Base-by-base conservation (phyloP, 2,113 vertebrate species). In the Maccullochella peelii region DNA sequence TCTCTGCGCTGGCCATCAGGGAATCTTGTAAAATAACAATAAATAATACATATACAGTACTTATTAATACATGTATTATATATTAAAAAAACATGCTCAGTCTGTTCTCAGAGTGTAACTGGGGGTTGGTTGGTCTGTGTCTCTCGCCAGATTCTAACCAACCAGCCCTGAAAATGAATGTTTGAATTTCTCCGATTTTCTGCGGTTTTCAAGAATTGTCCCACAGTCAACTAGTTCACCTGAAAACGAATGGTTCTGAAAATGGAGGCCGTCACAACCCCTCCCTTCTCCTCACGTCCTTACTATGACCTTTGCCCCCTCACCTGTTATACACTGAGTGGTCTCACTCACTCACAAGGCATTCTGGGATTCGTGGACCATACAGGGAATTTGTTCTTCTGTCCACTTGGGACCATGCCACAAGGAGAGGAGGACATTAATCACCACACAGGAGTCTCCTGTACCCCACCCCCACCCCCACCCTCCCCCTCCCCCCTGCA, bases 1-100 rank as follows among this genome's bases (percentile, higher is more conserved):
- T 91, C 79, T 91, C 89, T 88, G 85, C 88, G 66, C 91, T 90
- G 93, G 92, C 83, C 91, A 92, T 94, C 95, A 94, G 94, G 94
- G 94, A 95, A 90, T 91, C 91, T 93, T 94, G 92, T 93, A 92
- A 93, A 77, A 86, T 89, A 92, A 87, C 83, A 83, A 70, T 86
- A 74, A 89, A 90, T 58, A 87, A 89, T 57, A 81, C 84, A 82
- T 86, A 84, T 84, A 89, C 84, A 87, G 80, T 89, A 89, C 77
- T 81, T 90, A 79, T 84, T 88, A 89, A 86, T 74, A 91, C 84
- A 84, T 91, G 86, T 93, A 89, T 77, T 73, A 79, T 91, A 85
- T 75, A 81, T 42, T 63, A 40, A 58, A 81, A 27, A 1, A 49
- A 44, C 18, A 57, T 42, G 57, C 81, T 85, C 30, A 42, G 78